Evolutionary conservation across 2,113 vertebrate species (phyloP), one percentile per base, ranked within the genome.

Genomic region (Falcunculus frontatus): DNA sequence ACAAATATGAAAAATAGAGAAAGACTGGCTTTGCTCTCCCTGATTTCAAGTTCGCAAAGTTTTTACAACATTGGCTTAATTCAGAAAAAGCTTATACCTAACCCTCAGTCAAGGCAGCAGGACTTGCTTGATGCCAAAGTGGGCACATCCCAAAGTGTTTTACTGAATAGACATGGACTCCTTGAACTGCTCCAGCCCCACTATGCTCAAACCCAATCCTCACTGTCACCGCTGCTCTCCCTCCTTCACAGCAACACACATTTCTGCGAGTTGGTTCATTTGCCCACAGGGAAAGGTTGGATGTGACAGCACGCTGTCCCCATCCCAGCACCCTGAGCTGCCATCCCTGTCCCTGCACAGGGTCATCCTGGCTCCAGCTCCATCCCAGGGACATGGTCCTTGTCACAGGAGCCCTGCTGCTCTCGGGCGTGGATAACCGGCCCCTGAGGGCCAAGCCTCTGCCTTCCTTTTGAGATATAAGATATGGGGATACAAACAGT

Each of bases 401-500:
- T 64, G 0, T 41, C 87, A 52, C 0, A 2, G 67, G 75, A 83
- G 62, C 85, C 78, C 91, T 52, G 75, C 84, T 0, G 8, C 80
- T 68, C 87, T 53, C 0, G 10, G 74, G 65, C 0, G 8, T 64
- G 59, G 94, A 65, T 57, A 85, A 76, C 41, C 0, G 0, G 65
- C 62, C 83, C 72, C 60, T 2, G 44, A n/a, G 44, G 83, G 93
- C 90, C 94, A 86, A 92, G 88, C 60, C 57, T 62, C 59, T 49
- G 84, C 82, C 85, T 96, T 97, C 96, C 93, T 92, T n/a, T 74
- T 5, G 49, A 90, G 96, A 97, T 90, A 44, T 2, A 13, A 92
- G 95, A 94, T 94, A 92, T 32, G 16, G 37, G 93, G 86, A 89
- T 55, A 93, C 95, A 92, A 96, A 90, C 69, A 92, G 57, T 13